Percentiles rank a stretch among this genome's conserved stretches.
Conservation (phyloP, 2,888 invertebrate genomes). For the Drosophila pegasa region DNA sequence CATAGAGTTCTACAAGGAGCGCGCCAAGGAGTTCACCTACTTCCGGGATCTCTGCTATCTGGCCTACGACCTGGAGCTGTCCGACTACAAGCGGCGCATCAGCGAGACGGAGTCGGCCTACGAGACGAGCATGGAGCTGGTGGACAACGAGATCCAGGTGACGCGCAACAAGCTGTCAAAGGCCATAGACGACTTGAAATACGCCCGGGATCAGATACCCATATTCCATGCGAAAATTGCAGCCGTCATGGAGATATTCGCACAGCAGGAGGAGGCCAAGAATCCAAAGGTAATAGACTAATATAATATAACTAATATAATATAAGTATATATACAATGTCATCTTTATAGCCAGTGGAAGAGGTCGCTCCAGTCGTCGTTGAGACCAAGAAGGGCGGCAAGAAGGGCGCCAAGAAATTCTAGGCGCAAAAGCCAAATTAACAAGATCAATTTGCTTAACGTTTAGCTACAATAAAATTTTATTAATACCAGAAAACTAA, state of each 20-base stretch:
- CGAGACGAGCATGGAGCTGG: conserved; percentile 26
- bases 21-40: not conserved
- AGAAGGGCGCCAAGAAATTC: conserved; percentile 6
- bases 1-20: not conserved
- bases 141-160: conserved; percentile 21
- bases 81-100: conserved; percentile 25
- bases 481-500: conserved; percentile 81
- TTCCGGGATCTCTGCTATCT: conserved; percentile 7
- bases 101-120: conserved; percentile 17
- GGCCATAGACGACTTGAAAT: conserved; percentile 47
- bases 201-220: conserved; percentile 26
- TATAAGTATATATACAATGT: not conserved
- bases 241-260: conserved; percentile 21
- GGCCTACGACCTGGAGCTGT: conserved; percentile 25
- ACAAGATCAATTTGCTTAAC: conserved; percentile 49
- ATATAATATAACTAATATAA: not conserved
- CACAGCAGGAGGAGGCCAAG: not conserved
- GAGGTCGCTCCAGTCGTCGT: too few relatives aligned
- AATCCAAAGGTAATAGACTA: not conserved
- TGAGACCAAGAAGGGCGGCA: not conserved
- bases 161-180: conserved; percentile 33
- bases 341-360: not conserved
- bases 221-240: conserved; percentile 41
- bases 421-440: not conserved
- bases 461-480: conserved; percentile 82